phyloP scores from a whole-genome alignment of 2,797 vertebrate species.

The Pogoniulus pusillus region DNA sequence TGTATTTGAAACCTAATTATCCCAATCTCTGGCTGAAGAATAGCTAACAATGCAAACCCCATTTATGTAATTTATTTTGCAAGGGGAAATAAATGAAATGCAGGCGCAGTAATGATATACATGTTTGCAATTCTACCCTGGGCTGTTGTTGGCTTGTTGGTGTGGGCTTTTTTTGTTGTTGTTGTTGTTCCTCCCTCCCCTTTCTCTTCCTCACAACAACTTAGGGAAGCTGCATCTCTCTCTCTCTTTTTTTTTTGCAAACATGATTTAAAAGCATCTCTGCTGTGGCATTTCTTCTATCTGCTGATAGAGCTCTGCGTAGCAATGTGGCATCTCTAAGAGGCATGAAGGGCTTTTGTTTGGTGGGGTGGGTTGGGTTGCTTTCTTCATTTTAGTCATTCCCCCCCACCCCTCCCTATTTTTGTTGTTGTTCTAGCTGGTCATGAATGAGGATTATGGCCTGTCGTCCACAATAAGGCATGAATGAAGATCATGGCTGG shows the following conservation, averaged over 20 bases:
- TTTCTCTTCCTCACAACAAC: slow-evolving; percentile 33
- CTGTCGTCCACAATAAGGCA: slow-evolving; percentile 58
- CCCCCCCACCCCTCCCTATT: no score
- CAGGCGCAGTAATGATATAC: slow-evolving; percentile 79
- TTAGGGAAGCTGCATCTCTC: slow-evolving; percentile 57
- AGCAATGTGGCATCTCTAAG: slow-evolving; percentile 47
- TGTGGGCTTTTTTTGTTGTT: no score
- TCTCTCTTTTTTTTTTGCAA: no score
- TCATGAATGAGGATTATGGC: slow-evolving; percentile 68
- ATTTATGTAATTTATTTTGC: slow-evolving; percentile 83
- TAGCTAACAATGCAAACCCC: slow-evolving; percentile 76
- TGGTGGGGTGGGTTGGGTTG: background rate
- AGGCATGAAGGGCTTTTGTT: slow-evolving; percentile 51
- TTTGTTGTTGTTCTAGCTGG: slow-evolving; percentile 1
- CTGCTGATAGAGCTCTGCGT: slow-evolving; percentile 3
- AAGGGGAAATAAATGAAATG: slow-evolving; percentile 76
- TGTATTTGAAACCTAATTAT: slow-evolving; percentile 81
- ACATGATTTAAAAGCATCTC: slow-evolving; percentile 56
- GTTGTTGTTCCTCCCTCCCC: no score
- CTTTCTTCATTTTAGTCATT: background rate
- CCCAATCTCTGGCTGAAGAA: slow-evolving; percentile 77
- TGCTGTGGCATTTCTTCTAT: slow-evolving; percentile 23
- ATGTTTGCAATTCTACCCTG: slow-evolving; percentile 61
- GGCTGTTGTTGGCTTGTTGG: background rate
- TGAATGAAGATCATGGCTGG: slow-evolving; percentile 71